These are phyloP conservation scores for Pristiophorus japonicus DNA, from an alignment of 2,113 vertebrate genomes.

Conservation along the genomic window DNA sequence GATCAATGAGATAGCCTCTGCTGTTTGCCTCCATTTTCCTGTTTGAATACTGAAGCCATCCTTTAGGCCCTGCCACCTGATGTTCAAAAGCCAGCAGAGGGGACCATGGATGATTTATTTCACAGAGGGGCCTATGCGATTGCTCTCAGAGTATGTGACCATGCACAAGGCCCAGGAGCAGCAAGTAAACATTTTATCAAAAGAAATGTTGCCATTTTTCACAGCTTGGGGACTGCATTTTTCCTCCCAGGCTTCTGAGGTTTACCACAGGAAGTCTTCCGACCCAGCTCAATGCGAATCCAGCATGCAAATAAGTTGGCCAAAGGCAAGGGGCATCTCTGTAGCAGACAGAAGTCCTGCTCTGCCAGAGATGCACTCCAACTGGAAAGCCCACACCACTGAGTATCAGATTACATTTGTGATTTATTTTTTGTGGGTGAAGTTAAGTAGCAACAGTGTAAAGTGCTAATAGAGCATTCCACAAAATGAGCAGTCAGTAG, in stretches of 20 bases:
- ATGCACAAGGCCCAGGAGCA: too few species aligned
- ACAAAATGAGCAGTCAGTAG: constrained; percentile 72
- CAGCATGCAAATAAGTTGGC: neutral
- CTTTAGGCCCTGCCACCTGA: neutral
- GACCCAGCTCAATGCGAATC: neutral
- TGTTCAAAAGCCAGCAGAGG: neutral
- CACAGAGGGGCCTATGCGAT: neutral
- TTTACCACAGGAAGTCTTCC: neutral
- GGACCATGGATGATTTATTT: neutral
- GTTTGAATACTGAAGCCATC: neutral
- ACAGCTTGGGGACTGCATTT: neutral
- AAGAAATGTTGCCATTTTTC: neutral
- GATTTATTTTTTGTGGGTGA: neutral
- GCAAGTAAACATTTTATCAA: too few species aligned
- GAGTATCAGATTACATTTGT: neutral
- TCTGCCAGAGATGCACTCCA: neutral
- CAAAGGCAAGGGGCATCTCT: neutral
- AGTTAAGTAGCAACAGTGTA: neutral
- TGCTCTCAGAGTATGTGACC: neutral
- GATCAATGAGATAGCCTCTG: neutral
- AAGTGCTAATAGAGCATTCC: neutral
- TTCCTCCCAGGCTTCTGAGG: neutral
- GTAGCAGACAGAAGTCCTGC: neutral
- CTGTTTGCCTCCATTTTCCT: neutral
- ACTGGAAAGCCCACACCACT: neutral